A percentile compares a stretch with the other conserved stretches of the same genome.
Conservation (phyloP, 1,140 invertebrate species). For the Phortica variegata region DNA sequence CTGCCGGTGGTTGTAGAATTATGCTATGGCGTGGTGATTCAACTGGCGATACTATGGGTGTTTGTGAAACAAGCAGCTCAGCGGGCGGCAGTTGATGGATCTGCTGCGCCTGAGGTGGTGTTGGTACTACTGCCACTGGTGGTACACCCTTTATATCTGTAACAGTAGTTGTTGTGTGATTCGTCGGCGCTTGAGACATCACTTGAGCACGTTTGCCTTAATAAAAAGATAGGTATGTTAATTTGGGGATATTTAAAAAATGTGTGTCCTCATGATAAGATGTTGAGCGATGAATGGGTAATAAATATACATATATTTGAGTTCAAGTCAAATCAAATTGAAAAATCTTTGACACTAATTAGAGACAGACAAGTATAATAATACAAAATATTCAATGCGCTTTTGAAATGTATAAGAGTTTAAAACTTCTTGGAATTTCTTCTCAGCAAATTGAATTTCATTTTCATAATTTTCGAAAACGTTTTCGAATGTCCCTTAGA, state of each 20-base stretch:
- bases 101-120: constrained; percentile 1
- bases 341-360: too few relatives aligned
- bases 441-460: constrained; percentile 3
- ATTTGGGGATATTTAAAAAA: too few relatives aligned
- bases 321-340: too few relatives aligned
- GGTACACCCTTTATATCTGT: constrained; percentile 21
- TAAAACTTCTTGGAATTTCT: background rate
- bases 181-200: constrained; percentile 26
- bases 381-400: too few relatives aligned
- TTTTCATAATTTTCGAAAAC: constrained; percentile 12
- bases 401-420: too few relatives aligned
- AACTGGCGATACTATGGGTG: constrained; percentile 28
- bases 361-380: too few relatives aligned
- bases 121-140: constrained; percentile 25
- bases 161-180: background rate
- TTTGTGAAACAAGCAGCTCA: constrained; percentile 1
- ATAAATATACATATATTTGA: too few relatives aligned
- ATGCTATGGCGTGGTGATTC: constrained; percentile 58
- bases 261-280: too few relatives aligned
- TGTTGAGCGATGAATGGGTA: too few relatives aligned
- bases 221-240: too few relatives aligned
- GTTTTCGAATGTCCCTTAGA: constrained; percentile 25
- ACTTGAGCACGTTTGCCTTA: constrained; percentile 45
- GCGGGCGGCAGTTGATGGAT: constrained; percentile 1
- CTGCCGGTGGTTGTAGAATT: constrained; percentile 59